Evolutionary conservation across 2,113 vertebrate genomes (phyloP), one percentile per base, ranked within the genome.

Genomic region (Caranx ignobilis): DNA sequence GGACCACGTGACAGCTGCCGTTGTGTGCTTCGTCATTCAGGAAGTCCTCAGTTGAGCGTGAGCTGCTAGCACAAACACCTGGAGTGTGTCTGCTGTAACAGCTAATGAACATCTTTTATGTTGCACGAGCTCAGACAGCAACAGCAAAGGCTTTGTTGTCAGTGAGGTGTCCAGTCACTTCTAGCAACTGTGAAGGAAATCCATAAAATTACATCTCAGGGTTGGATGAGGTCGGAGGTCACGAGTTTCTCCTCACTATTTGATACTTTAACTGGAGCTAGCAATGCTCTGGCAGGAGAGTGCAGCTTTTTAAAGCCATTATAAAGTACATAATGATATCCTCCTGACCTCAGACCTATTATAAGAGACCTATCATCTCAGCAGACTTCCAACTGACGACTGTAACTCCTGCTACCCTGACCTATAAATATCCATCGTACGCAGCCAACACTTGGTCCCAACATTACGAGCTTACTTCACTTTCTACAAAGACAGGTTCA

Each of bases 321-420:
- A 81, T 66, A 37, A 74, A 71, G 63, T 0, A 73, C 72, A 83
- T 77, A 79, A 79, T 68, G 83, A 80, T 66, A 86, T 69, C 83
- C 32, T 55, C 48, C 56, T 82, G 81, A 91, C 60, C 87, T 82
- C 80, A 82, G 78, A 34, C 71, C 85, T 82, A 86, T 84, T 79
- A 68, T 72, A 82, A 60, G 74, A 84, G 71, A 71, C 59, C 59
- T 39, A 76, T 76, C 80, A 75, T 69, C 78, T 84, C 75, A 82
- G 81, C 81, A 76, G 68, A 75, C 71, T 11, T 56, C 79, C 18
- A 63, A 52, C 57, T 79, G 84, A 77, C 13, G 71, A 77, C 71
- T 77, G 74, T 31, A 80, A 71, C 81, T 59, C 71, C 70, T 86
- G 81, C 71, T 61, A 6, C 77, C 61, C 41, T 59, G 26, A 1